Conservation (phyloP, 2,888 invertebrate genomes). For the Gonocerus acuteangulatus region DNA sequence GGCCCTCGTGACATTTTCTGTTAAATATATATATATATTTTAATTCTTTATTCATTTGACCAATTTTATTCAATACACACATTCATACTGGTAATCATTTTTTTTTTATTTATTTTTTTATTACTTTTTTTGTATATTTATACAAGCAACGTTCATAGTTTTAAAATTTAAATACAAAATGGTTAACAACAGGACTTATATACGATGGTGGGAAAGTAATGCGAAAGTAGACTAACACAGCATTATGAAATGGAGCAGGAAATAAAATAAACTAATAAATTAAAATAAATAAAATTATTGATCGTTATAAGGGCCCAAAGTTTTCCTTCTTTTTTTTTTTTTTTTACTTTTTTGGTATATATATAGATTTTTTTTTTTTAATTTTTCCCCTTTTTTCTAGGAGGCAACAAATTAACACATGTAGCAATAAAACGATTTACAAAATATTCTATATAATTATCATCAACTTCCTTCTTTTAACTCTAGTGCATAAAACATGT, state of each 20-base stretch:
- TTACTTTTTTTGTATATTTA: constrained; percentile 20
- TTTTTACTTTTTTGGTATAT: no score
- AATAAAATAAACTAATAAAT: constrained; percentile 6
- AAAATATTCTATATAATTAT: constrained; percentile 26
- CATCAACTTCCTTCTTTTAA: constrained; percentile 11
- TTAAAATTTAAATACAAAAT: constrained; percentile 25
- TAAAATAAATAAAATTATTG: constrained; percentile 14
- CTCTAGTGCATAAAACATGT: constrained; percentile 26
- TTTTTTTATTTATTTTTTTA: not conserved
- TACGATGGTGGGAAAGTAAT: constrained; percentile 17
- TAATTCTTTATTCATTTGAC: constrained; percentile 19
- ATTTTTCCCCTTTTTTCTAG: constrained; percentile 7
- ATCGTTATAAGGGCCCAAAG: no score
- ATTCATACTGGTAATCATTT: constrained; percentile 3
- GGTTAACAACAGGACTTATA: constrained; percentile 19
- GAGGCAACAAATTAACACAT: constrained; percentile 23
- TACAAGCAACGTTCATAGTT: constrained; percentile 22
- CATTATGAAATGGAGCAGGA: constrained; percentile 6
- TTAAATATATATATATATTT: constrained; percentile 19
- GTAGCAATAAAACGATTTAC: constrained; percentile 25
- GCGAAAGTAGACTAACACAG: constrained; percentile 17
- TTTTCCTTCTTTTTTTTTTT: no score
- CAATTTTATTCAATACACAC: constrained; percentile 5
- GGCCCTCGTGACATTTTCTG: constrained; percentile 16
- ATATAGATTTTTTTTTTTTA: no score